These are phyloP conservation scores for Ceratina australensis DNA, from an alignment of 1,140 invertebrate species.

Conservation along the genomic window DNA sequence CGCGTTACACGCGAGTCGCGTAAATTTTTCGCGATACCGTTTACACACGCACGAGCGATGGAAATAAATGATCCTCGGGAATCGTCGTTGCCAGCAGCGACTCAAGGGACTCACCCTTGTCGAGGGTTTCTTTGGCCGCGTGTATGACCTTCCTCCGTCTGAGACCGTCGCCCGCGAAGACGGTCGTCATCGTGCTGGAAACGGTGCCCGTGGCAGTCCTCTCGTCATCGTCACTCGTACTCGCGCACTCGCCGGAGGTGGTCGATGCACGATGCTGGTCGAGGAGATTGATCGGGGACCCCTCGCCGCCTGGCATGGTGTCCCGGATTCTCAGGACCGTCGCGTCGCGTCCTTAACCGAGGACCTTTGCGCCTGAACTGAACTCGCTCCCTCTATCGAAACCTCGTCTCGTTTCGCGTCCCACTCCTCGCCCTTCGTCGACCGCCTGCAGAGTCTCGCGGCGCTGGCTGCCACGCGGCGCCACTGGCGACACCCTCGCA, in stretches of 20 bases:
- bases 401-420: slow-evolving; percentile 4
- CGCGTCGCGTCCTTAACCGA: slow-evolving; percentile 70
- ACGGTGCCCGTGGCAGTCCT: slow-evolving; percentile 47
- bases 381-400: slow-evolving; percentile 34
- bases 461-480: slow-evolving; percentile 17
- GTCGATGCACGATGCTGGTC: slow-evolving; percentile 39
- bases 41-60: neutral
- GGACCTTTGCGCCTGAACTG: slow-evolving; percentile 71
- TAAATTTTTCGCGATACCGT: too few relatives aligned
- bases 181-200: slow-evolving; percentile 55
- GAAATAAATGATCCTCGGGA: neutral
- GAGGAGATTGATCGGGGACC: slow-evolving; percentile 73
- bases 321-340: slow-evolving; percentile 67
- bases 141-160: slow-evolving; percentile 82
- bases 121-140: slow-evolving; percentile 83
- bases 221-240: slow-evolving; percentile 62
- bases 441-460: neutral
- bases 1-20: too few relatives aligned
- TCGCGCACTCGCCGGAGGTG: slow-evolving; percentile 59
- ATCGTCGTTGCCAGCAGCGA: neutral
- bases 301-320: slow-evolving; percentile 78
- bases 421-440: neutral
- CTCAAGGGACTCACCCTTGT: slow-evolving; percentile 79
- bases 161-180: slow-evolving; percentile 70
- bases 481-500: neutral